Evolutionary conservation across 1,140 invertebrate genomes (phyloP).

Genomic region (Meloidogyne floridensis): DNA sequence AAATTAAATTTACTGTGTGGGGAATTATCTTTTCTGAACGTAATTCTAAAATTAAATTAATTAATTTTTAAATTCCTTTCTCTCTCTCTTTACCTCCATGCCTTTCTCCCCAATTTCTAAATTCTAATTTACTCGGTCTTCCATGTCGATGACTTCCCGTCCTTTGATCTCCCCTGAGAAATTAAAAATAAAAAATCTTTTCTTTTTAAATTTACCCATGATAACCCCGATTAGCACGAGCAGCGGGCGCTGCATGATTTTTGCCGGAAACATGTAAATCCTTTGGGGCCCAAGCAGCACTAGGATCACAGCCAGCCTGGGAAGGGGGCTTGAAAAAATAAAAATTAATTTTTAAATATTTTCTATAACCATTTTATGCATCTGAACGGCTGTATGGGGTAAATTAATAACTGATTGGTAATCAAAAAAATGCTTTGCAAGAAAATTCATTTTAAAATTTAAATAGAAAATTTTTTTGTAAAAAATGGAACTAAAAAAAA

Average conservation of each 20-base stretch:
- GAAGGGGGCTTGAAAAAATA: slow-evolving; percentile 45
- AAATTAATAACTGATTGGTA: slow-evolving; percentile 65
- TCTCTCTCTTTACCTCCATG: slow-evolving; percentile 50
- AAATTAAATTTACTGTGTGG: slow-evolving; percentile 52
- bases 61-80: background rate
- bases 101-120: slow-evolving; percentile 60
- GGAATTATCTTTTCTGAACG: slow-evolving; percentile 60
- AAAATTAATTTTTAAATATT: background rate
- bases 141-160: slow-evolving; percentile 54
- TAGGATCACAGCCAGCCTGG: slow-evolving; percentile 58
- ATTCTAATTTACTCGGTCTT: slow-evolving; percentile 59
- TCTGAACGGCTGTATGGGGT: slow-evolving; percentile 62
- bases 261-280: slow-evolving; percentile 58
- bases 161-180: slow-evolving; percentile 38
- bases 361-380: slow-evolving; percentile 58
- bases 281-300: slow-evolving; percentile 62
- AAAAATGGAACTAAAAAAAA: background rate
- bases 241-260: slow-evolving; percentile 59
- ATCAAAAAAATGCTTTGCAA: slow-evolving; percentile 65
- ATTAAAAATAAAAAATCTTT: background rate
- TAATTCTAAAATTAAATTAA: slow-evolving; percentile 48
- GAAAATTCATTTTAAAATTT: slow-evolving; percentile 55
- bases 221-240: slow-evolving; percentile 56
- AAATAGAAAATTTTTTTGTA: background rate
- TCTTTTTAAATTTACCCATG: slow-evolving; percentile 11